Base-by-base conservation (phyloP, 2,113 vertebrate genomes). In the Falcunculus frontatus region DNA sequence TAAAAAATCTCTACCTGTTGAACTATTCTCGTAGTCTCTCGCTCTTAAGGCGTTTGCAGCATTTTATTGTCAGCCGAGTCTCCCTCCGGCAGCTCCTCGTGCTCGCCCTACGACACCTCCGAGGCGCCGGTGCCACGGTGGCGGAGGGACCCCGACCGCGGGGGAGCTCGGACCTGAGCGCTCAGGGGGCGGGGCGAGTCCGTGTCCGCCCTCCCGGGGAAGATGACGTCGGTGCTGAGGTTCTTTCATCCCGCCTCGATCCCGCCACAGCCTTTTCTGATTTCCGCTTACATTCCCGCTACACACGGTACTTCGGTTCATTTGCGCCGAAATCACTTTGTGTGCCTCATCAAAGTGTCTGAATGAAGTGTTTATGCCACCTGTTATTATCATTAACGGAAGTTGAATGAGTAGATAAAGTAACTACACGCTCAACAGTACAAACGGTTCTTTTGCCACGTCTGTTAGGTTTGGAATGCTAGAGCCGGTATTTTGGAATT, bases 401-500 rank as follows among this genome's bases (percentile, higher is more conserved):
- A 33, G 30, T 4, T 44, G 63, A 30, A 65, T 42, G 25, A 3
- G 3, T 44, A 44, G 10, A 23, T 33, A 33, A 44, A 33, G 62
- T 23, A 44, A 44, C 20, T 23, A 23, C 41, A 23, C 14, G 6
- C 30, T 64, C 30, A 23, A 23, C 41, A 30, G 62, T 44, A 64
- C 41, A 33, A 23, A 44, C 11, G 41, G 10, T 23, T 64, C 41
- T 30, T 64, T 65, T 65, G 41, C 41, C 55, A 4, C 33, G 55
- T 56, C 55, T 14, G 44, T 37, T 56, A n/a, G 11, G 69, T n/a
- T 75, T 59, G 30, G 29, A 74, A 85, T 0, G 7, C 84, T 65
- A 63, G 90, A 85, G 80, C 70, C 70, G 57, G 65, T 86, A 35
- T 86, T 82, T 88, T 89, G 93, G 55, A 93, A 88, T 97, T 82